Base-by-base conservation (phyloP, 2,888 invertebrate genomes). In the Harpalus rubripes region DNA sequence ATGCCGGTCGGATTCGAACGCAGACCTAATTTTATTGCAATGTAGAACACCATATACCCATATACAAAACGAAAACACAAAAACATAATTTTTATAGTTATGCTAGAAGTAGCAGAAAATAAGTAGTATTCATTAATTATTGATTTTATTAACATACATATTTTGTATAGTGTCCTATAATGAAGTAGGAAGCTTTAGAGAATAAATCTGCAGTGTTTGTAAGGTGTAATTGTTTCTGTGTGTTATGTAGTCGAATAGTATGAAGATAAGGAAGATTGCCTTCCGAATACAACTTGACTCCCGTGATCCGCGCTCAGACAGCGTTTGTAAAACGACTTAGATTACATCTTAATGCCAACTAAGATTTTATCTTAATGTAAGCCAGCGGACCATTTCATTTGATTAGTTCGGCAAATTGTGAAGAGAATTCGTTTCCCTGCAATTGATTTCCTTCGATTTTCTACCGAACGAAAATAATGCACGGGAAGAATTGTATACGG, bases 361-460 rank as follows among this genome's bases (percentile, higher is more conserved):
- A 85, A 87, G 86, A 86, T 87, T 81, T 58, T 85, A 87, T 87
- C 87, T 87, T 86, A 87, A 87, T 87, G 86, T 86, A 85, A 85
- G 85, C 86, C 86, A 86, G 83, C 86, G 85, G 86, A 85, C 86
- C 86, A 84, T 86, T 87, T 86, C 81, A 86, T 87, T 87, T 86
- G 87, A 86, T 87, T 86, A 87, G 86, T 87, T 87, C 85, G 68
- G 86, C 87, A 87, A 87, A 87, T 87, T 86, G 86, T 86, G 68
- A 86, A 86, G 86, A 85, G 86, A 63, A 78, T 84, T 80, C 72
- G 80, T 85, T 85, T 85, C 80, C 85, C 41, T 85, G 80, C 85
- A 85, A 85, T 85, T 85, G 85, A 85, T 85, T 84, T 85, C 68
- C 79, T 85, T 84, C 84, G 74, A 52, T 78, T 84, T 65, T 81